These are phyloP conservation scores for Oreochromis grahami DNA, from an alignment of 2,797 vertebrate genomes.

Conservation along the genomic window DNA sequence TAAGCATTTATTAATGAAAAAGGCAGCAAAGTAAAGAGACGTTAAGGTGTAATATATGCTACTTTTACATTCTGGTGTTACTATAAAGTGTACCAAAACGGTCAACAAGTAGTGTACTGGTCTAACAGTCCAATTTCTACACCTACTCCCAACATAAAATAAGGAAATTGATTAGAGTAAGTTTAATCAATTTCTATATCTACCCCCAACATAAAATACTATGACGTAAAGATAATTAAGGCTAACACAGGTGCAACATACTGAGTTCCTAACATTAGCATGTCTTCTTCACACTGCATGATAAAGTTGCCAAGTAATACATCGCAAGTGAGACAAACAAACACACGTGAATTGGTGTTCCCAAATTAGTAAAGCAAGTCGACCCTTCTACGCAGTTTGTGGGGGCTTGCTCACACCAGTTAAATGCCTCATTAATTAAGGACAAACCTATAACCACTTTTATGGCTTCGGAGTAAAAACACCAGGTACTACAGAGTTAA, in stretches of 20 bases:
- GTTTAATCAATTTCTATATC: background rate
- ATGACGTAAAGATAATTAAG: background rate
- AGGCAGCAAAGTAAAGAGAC: background rate
- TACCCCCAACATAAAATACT: background rate
- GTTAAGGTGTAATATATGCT: background rate
- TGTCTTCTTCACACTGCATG: background rate
- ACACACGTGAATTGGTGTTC: background rate
- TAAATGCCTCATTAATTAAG: background rate
- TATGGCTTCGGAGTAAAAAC: accelerated
- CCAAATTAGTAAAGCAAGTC: background rate
- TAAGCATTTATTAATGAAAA: background rate
- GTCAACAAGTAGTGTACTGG: background rate
- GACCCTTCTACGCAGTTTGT: constrained; percentile 23
- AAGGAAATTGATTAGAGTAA: background rate
- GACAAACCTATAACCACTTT: background rate
- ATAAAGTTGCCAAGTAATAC: background rate
- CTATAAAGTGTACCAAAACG: background rate
- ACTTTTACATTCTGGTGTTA: background rate
- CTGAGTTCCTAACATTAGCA: background rate
- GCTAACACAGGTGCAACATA: background rate
- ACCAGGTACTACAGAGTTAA: accelerated
- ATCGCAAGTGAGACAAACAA: background rate
- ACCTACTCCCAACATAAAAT: background rate
- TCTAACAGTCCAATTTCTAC: background rate
- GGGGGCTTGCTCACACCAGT: background rate